Evolutionary conservation across 2,797 vertebrate genomes (phyloP), one percentile per base, ranked within the genome.

Genomic region (Bryconaethiops microstoma): DNA sequence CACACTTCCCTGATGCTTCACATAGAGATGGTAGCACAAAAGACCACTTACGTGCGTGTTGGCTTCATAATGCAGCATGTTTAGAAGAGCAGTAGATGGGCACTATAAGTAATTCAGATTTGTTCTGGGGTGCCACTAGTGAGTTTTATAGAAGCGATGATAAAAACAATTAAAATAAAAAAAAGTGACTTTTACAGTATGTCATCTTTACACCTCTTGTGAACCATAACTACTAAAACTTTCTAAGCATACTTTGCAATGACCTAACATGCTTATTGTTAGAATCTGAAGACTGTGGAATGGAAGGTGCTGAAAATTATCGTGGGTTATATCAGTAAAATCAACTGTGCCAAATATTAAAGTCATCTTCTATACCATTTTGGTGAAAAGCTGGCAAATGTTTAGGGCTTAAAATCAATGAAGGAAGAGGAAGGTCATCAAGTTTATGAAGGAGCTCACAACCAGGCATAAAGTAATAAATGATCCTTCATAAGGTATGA

Each of bases 11-110:
- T 89, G 84, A 85, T 91, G 88, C 87, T 90, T 90, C 86, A 89
- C 87, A 87, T 88, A 89, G 78, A 90, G 89, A 90, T 88, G 89
- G 91, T 80, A 74, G 67, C 80, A 86, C 85, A 90, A 90, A 91
- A 91, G 89, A 90, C 29, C 45, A 72, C 50, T 52, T 35, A 35
- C 39, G 70, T 54, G 70, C 19, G 23, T 13, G 16, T 55, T 88
- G 87, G 76, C 82, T 74, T 35, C 25, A 72, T 55, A 59, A 57
- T n/a, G 35, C n/a, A 0, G 10, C 2, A 2, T 59, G 9, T 74
- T 14, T 19, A 40, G 52, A 40, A 57, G 17, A 55, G 48, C 48
- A 72, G 39, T 21, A 21, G 40, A 8, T 39, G 39, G 40, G 39
- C 16, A 42, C 40, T 48, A 14, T 48, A 48, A n/a, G 7, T 45